Base-by-base conservation (phyloP, 1,140 invertebrate species). In the Drosophila elegans region DNA sequence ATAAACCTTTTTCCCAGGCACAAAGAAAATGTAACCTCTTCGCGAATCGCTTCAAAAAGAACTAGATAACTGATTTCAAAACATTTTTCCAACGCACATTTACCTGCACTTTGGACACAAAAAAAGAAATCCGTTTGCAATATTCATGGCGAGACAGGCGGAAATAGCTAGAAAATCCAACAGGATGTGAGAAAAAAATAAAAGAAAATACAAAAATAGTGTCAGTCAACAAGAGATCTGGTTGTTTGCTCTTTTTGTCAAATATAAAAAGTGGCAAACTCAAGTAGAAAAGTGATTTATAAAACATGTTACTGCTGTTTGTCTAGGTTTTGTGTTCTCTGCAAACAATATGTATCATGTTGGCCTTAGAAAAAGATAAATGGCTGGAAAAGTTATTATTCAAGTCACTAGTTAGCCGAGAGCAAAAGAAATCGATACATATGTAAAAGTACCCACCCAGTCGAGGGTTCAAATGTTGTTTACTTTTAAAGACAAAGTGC, bases 381-480 rank as follows among this genome's bases (percentile, higher is more conserved):
- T 21, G 27, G 13, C 2, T 11, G n/a, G 4, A 9, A 16, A 76
- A 77, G 59, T 77, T 85, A 74, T 80, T 81, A 86, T 80, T 77
- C 52, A 59, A 69, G 67, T 46, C 49, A 69, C 36, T 67, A 32
- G 59, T 64, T 41, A 32, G 45, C 45, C 63, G 62, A 4, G 3
- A 16, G 62, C 25, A 39, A 48, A 12, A 21, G 13, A 27, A 68
- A 41, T 25, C 13, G 38, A 62, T 42, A 64, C 61, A 53, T 44
- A 66, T 68, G 32, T 44, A 44, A 45, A 27, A 51, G 60, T 42
- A 10, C 5, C 3, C 4, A 41, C n/a, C 48, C 39, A 11, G n/a
- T 29, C 11, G 36, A 56, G 55, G 55, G 74, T 51, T 54, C 74
- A 77, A 44, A 55, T 34, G 61, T 3, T 75, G 59, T 64, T 80